Evolutionary conservation across 2,888 invertebrate species (phyloP).

Genomic region (Tenthredo notha): DNA sequence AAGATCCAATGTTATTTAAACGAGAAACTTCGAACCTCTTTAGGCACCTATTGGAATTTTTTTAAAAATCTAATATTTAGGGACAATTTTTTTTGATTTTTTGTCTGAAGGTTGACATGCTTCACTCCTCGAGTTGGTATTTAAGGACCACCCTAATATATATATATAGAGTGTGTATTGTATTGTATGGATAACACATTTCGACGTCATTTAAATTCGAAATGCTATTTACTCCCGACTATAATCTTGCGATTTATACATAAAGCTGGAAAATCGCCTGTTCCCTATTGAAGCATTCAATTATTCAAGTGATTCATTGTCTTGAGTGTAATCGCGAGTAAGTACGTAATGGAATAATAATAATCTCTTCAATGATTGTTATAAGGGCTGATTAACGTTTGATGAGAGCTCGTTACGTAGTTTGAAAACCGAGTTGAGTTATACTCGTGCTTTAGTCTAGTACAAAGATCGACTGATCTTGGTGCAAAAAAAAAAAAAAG

Average conservation of each 20-base stretch:
- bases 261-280: background rate
- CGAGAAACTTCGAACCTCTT: no score
- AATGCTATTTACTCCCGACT: background rate
- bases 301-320: background rate
- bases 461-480: background rate
- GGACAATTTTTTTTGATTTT: no score
- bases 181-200: background rate
- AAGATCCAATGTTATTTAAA: no score
- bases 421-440: background rate
- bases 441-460: background rate
- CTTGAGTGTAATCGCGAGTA: background rate
- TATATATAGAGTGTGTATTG: no score
- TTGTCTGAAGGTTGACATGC: no score
- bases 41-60: no score
- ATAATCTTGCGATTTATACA: background rate
- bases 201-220: background rate
- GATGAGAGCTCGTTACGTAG: background rate
- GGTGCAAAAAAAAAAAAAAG: background rate
- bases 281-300: background rate
- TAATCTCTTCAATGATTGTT: background rate
- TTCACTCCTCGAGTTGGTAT: no score
- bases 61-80: no score
- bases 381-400: background rate
- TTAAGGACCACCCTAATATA: no score
- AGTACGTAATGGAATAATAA: background rate